phyloP scores from a whole-genome alignment of 2,797 vertebrate species.

The Scolopax rusticola region DNA sequence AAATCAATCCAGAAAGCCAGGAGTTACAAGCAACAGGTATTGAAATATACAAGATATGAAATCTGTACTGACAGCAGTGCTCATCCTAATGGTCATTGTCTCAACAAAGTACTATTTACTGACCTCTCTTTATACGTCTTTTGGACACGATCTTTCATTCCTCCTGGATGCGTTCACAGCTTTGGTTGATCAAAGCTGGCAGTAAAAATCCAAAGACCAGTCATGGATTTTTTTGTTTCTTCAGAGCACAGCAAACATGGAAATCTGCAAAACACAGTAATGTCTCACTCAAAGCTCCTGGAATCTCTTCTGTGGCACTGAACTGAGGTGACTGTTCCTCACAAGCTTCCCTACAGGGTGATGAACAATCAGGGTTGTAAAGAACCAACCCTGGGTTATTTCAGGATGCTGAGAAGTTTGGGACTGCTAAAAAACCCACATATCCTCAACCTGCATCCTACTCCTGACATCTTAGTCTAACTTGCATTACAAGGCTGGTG shows the following conservation, averaged over 20 bases:
- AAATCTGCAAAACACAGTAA: background rate
- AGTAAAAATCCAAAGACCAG: background rate
- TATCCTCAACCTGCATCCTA: background rate
- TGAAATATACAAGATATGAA: background rate
- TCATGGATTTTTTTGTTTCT: background rate
- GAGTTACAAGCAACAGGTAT: background rate
- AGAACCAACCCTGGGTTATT: background rate
- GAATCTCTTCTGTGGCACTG: background rate
- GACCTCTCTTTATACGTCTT: rapidly evolving
- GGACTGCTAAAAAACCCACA: background rate
- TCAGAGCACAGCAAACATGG: background rate
- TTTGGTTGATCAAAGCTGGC: background rate
- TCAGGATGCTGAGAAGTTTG: background rate
- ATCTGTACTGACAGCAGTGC: background rate
- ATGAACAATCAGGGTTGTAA: background rate
- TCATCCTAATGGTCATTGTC: background rate
- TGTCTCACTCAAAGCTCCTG: background rate
- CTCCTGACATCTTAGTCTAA: background rate
- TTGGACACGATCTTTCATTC: background rate
- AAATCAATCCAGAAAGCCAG: background rate
- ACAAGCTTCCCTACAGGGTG: background rate
- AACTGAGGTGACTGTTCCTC: background rate
- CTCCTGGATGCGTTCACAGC: background rate
- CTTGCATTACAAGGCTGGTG: background rate
- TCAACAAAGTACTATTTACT: background rate